phyloP scores from a whole-genome alignment of 2,797 vertebrate genomes.

The Bradypus variegatus region DNA sequence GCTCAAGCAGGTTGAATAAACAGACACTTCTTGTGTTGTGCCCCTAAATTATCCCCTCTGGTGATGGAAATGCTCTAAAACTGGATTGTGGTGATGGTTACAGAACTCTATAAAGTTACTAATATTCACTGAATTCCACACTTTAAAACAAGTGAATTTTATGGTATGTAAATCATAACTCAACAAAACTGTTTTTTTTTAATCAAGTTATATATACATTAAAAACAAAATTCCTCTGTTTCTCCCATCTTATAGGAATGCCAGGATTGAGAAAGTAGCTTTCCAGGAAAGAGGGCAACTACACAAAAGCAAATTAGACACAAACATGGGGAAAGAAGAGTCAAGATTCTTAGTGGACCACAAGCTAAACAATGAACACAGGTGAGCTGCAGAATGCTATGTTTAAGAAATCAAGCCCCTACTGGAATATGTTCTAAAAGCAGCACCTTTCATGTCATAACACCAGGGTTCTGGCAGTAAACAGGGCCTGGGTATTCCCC shows the following conservation, averaged over 20 bases:
- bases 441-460: background rate
- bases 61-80: slow-evolving; percentile 43
- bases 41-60: slow-evolving; percentile 56
- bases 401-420: background rate
- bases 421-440: background rate
- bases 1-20: slow-evolving; percentile 54
- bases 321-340: background rate
- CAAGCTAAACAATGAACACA: background rate
- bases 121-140: slow-evolving; percentile 19
- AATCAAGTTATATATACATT: slow-evolving; percentile 1
- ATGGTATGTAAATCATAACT: slow-evolving; percentile 35
- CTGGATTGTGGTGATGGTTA: background rate
- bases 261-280: background rate
- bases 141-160: slow-evolving; percentile 37
- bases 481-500: background rate
- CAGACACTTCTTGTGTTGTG: slow-evolving; percentile 46
- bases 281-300: background rate
- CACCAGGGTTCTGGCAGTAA: background rate
- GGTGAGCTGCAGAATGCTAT: background rate
- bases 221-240: background rate
- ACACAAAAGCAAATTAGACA: background rate
- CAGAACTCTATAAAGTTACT: slow-evolving; percentile 34
- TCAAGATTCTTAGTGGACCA: background rate
- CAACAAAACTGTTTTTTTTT: background rate
- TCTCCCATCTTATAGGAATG: background rate